Conservation (phyloP, 1,140 invertebrate species). For the Brachionus rotundiformis region DNA sequence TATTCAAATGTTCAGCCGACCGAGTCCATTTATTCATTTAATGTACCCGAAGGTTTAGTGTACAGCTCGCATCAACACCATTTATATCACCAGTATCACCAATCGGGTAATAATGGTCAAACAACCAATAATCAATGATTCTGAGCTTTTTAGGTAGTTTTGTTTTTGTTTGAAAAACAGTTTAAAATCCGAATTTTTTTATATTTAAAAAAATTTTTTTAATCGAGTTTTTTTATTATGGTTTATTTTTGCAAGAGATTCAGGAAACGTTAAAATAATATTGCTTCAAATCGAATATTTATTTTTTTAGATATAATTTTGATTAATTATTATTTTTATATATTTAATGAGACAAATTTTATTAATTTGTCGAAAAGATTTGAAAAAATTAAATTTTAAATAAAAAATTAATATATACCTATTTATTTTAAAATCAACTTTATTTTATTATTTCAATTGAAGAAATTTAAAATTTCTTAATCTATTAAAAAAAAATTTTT, state of each 20-base stretch:
- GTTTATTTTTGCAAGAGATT: neutral
- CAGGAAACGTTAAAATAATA: neutral
- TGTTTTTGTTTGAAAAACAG: neutral
- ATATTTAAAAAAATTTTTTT: neutral
- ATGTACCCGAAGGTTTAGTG: neutral
- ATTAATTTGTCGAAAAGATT: neutral
- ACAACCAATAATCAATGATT: conserved; percentile 18
- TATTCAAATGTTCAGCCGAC: conserved; percentile 34
- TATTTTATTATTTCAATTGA: too few species aligned
- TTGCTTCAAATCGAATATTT: neutral
- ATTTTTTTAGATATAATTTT: neutral
- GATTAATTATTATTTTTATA: neutral
- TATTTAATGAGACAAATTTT: neutral
- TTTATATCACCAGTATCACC: conserved; percentile 2
- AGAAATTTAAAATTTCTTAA: neutral
- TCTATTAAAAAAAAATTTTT: neutral
- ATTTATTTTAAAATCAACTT: too few species aligned
- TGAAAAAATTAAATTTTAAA: neutral
- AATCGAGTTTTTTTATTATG: neutral
- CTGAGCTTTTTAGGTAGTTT: neutral
- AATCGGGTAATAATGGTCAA: neutral
- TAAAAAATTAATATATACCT: too few species aligned
- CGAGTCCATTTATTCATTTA: conserved; percentile 27
- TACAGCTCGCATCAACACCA: conserved; percentile 22
- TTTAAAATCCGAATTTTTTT: neutral